These are phyloP conservation scores for Clusia tigrina DNA, from an alignment of 2,888 invertebrate species.

Conservation along the genomic window DNA sequence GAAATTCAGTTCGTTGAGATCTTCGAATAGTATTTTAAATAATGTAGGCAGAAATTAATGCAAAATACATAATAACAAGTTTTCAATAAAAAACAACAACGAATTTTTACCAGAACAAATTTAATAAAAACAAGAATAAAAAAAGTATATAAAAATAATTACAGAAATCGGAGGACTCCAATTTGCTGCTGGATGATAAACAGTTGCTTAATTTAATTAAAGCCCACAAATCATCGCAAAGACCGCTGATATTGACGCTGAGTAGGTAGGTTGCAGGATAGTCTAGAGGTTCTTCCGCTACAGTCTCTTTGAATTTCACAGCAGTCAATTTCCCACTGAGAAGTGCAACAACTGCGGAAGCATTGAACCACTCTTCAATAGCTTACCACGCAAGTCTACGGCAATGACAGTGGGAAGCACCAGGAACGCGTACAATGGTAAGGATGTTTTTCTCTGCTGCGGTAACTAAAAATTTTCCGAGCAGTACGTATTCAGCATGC, in stretches of 20 bases:
- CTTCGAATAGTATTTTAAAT: slow-evolving; percentile 46
- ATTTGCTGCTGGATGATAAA: slow-evolving; percentile 45
- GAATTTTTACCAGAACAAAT: too few species aligned
- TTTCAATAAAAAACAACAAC: too few species aligned
- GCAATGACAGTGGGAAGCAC: too few species aligned
- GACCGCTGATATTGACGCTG: slow-evolving; percentile 54
- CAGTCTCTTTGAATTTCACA: background rate
- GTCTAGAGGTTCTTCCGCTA: background rate
- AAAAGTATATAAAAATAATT: too few species aligned
- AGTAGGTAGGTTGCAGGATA: slow-evolving; percentile 50
- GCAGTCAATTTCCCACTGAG: background rate
- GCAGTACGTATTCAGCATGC: too few species aligned
- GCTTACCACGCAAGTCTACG: too few species aligned
- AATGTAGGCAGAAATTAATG: too few species aligned
- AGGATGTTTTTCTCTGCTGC: too few species aligned
- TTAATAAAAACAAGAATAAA: background rate
- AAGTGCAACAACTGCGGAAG: background rate
- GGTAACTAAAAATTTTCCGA: too few species aligned
- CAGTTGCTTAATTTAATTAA: slow-evolving; percentile 47
- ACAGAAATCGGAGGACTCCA: slow-evolving; percentile 25
- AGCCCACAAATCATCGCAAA: slow-evolving; percentile 46
- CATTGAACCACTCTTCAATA: too few species aligned
- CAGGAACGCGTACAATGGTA: too few species aligned
- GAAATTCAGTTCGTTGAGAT: slow-evolving; percentile 56
- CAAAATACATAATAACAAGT: too few species aligned